These are phyloP conservation scores for Crioceris asparagi DNA, from an alignment of 2,888 invertebrate species.

Conservation along the genomic window DNA sequence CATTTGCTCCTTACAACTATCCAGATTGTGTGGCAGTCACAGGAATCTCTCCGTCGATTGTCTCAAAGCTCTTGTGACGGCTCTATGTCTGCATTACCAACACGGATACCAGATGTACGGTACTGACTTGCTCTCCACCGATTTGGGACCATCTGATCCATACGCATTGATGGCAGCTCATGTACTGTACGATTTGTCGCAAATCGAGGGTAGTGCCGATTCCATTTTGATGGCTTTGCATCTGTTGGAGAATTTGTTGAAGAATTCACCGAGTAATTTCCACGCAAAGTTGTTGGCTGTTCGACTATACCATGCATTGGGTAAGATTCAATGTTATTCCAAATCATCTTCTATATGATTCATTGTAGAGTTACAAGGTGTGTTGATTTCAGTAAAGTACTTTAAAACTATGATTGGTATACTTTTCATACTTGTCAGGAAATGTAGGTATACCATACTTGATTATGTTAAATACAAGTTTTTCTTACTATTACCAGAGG, in stretches of 20 bases:
- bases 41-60: constrained; percentile 44
- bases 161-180: constrained; percentile 73
- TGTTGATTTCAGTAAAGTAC: too few relatives aligned
- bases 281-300: constrained; percentile 78
- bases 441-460: not conserved
- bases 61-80: constrained; percentile 48
- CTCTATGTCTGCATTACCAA: constrained; percentile 55
- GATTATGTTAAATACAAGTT: too few relatives aligned
- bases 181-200: constrained; percentile 49
- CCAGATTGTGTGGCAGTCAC: constrained; percentile 60
- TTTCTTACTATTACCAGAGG: too few relatives aligned
- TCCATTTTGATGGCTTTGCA: constrained; percentile 54
- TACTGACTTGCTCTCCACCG: constrained; percentile 51
- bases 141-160: constrained; percentile 66
- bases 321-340: too few relatives aligned
- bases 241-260: constrained; percentile 61
- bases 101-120: constrained; percentile 47
- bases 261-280: constrained; percentile 76
- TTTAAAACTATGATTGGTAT: too few relatives aligned
- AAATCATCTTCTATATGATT: constrained; percentile 1
- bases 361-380: too few relatives aligned
- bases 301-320: constrained; percentile 66
- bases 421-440: too few relatives aligned
- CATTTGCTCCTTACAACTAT: constrained; percentile 65
- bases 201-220: constrained; percentile 42